Percentiles rank a stretch among this genome's conserved stretches.
These are phyloP conservation scores for Stichodactyla mertensii DNA, from an alignment of 64 coral and sea anemone species.

Conservation along the genomic window DNA sequence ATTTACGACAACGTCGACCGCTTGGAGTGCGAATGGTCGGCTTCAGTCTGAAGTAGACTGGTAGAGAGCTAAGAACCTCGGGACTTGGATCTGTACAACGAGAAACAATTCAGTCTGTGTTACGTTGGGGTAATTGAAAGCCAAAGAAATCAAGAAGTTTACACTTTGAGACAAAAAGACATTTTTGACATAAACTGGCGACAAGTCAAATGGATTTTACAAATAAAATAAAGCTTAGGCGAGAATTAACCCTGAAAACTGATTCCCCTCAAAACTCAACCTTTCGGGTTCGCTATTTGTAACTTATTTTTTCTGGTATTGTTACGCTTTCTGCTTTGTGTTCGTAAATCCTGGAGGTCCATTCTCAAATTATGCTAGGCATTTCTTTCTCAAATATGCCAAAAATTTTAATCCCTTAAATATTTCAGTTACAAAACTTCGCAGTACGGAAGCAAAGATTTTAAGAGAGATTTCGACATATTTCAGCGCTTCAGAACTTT, in stretches of 20 bases:
- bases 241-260: neutral
- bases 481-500: neutral
- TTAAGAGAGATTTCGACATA: neutral
- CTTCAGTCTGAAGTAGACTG: slow-evolving; percentile 61
- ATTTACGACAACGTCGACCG: slow-evolving; percentile 55
- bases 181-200: neutral
- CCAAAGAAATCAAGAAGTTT: neutral
- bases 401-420: neutral
- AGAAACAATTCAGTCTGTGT: neutral
- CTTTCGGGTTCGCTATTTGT: neutral
- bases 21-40: slow-evolving; percentile 62
- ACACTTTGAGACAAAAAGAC: neutral
- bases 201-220: neutral
- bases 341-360: neutral
- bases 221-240: neutral
- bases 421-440: neutral
- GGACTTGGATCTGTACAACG: slow-evolving; percentile 44
- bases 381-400: neutral
- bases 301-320: neutral
- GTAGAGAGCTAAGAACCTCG: slow-evolving; percentile 46
- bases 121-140: neutral
- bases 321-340: neutral
- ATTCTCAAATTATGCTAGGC: no score
- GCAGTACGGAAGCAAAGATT: no score
- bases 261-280: neutral